Percentiles rank a stretch among this genome's conserved stretches.
phyloP scores from a whole-genome alignment of 23 tunicate species.

The Ciona savignyi region DNA sequence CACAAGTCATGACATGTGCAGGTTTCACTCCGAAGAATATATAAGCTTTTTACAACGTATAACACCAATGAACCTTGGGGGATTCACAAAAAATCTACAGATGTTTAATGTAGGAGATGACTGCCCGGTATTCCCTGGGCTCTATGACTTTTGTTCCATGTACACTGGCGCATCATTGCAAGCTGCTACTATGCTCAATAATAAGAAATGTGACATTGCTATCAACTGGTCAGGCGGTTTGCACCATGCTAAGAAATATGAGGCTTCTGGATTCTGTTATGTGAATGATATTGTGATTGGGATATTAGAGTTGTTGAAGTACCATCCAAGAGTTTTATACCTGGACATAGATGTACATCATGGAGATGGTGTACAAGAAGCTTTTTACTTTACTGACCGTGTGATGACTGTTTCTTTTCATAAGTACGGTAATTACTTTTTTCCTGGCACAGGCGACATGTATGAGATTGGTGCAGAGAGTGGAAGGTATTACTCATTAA shows the following conservation, averaged over 20 bases:
- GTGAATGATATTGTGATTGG: slow-evolving; percentile 98
- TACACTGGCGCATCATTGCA: slow-evolving; percentile 94
- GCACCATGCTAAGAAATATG: slow-evolving; percentile 99
- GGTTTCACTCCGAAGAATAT: slow-evolving; percentile 95
- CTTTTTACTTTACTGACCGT: slow-evolving; percentile 95
- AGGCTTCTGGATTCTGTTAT: slow-evolving; percentile 99
- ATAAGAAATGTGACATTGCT: slow-evolving; percentile 92
- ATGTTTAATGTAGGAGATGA: slow-evolving; percentile 94
- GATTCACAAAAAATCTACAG: slow-evolving; percentile 76
- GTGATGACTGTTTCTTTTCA: slow-evolving; percentile 99
- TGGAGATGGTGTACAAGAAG: slow-evolving; percentile 99
- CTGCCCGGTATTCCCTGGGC: slow-evolving; percentile 95
- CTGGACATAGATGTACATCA: slow-evolving; percentile 99
- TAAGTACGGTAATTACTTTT: slow-evolving; percentile 96
- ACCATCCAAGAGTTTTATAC: slow-evolving; percentile 95
- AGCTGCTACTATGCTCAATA: slow-evolving; percentile 92
- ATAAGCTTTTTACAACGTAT: slow-evolving; percentile 74
- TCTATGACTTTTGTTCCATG: slow-evolving; percentile 96
- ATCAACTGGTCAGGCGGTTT: slow-evolving; percentile 97
- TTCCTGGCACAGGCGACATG: slow-evolving; percentile 99
- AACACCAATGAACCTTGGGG: slow-evolving; percentile 69
- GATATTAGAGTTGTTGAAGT: slow-evolving; percentile 88
- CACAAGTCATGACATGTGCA: slow-evolving; percentile 79
- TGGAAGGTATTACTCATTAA: slow-evolving; percentile 88
- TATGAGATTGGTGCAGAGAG: slow-evolving; percentile 96